Evolutionary conservation across 2,888 invertebrate genomes (phyloP), one percentile per base, ranked within the genome.

Genomic region (Harpagoxenus sublaevis): DNA sequence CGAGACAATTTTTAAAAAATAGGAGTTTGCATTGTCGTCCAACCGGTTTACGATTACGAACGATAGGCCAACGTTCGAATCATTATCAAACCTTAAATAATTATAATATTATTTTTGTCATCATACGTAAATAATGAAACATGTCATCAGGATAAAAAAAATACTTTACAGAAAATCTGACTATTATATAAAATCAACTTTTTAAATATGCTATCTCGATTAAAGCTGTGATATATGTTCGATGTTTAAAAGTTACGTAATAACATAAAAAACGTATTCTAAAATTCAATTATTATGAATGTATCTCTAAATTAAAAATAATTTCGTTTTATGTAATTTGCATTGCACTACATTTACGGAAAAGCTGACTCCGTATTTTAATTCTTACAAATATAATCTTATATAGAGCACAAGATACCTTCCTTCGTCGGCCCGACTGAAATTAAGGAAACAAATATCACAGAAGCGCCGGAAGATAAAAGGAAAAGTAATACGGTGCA

Each of bases 401-500:
- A 81, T 51, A 81, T 45, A 60, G 74, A 45, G 39, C 6, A 8
- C 28, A 60, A 48, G 48, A 81, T 71, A 63, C 15, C 66, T 60
- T 66, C 18, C 53, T 75, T 48, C 51, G 48, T 39, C 23, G 75
- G 9, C 23, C n/a, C 70, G 42, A 66, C 77, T 78, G 85, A 89
- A 92, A 92, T 92, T 92, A 91, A 90, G 92, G 86, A 89, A 92
- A 92, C 91, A 92, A 92, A 92, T 91, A 92, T 88, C 89, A 87
- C 87, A 86, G 87, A 89, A 89, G 88, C 92, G 92, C 88, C 85
- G 85, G 90, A 91, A 92, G 94, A 94, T 94, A 94, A 94, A 95
- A 94, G 94, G 93, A 91, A 94, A 93, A 93, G 93, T 93, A 93
- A 94, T 94, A 94, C 93, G 92, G 89, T 91, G 91, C 92, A 92